phyloP scores from a whole-genome alignment of 2,888 invertebrate species.

The Teinopalpus imperialis region DNA sequence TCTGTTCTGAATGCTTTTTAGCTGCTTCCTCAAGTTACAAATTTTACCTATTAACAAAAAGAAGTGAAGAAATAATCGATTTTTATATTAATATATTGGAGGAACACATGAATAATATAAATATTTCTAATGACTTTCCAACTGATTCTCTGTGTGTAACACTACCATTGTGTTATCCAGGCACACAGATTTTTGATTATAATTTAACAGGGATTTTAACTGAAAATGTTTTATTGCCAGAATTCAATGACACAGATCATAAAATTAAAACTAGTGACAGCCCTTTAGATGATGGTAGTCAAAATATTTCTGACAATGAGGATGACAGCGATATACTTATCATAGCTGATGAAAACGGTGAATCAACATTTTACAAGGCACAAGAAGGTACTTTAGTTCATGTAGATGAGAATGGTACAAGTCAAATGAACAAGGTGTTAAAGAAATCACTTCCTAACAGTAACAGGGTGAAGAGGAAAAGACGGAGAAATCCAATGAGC shows the following conservation, averaged over 20 bases:
- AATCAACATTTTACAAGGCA: slow-evolving; percentile 38
- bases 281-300: slow-evolving; percentile 21
- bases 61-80: slow-evolving; percentile 51
- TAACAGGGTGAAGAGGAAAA: slow-evolving; percentile 31
- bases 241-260: slow-evolving; percentile 16
- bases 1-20: slow-evolving; percentile 58
- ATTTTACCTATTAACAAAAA: slow-evolving; percentile 50
- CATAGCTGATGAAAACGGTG: slow-evolving; percentile 42
- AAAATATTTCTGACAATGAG: slow-evolving; percentile 27
- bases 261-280: slow-evolving; percentile 9
- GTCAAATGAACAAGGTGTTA: slow-evolving; percentile 25
- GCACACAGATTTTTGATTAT: slow-evolving; percentile 42
- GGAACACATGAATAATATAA: slow-evolving; percentile 41
- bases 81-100: slow-evolving; percentile 52
- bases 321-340: slow-evolving; percentile 44
- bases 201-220: slow-evolving; percentile 44
- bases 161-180: slow-evolving; percentile 41
- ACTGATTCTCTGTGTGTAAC: slow-evolving; percentile 51
- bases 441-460: slow-evolving; percentile 19
- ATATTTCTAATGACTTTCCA: slow-evolving; percentile 37
- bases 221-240: slow-evolving; percentile 23
- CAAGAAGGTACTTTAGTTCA: slow-evolving; percentile 34
- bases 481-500: slow-evolving; percentile 58
- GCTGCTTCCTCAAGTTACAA: slow-evolving; percentile 56
- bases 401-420: slow-evolving; percentile 33